Evolutionary conservation across 2,888 invertebrate species (phyloP).

Genomic region (Teinopalpus imperialis): DNA sequence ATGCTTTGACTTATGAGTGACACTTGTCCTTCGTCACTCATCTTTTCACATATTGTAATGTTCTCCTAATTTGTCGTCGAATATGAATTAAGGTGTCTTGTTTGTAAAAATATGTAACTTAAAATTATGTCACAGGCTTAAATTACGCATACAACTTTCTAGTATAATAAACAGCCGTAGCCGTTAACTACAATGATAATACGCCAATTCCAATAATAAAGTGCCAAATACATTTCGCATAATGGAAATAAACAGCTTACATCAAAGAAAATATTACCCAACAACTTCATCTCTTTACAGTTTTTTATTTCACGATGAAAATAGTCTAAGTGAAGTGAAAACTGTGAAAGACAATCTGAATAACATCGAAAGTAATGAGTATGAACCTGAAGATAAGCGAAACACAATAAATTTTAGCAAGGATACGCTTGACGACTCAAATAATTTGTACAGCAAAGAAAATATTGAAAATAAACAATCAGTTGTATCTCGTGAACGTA

Average conservation of each 20-base stretch:
- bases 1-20: too few relatives aligned
- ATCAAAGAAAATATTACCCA: background rate
- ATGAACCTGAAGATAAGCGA: background rate
- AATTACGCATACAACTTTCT: too few relatives aligned
- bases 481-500: background rate
- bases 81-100: too few relatives aligned
- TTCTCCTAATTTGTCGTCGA: too few relatives aligned
- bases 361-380: background rate
- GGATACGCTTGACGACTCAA: background rate
- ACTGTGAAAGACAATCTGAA: conserved; percentile 1
- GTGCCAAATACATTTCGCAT: background rate
- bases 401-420: background rate
- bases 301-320: conserved; percentile 2
- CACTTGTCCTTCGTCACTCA: too few relatives aligned
- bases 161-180: background rate
- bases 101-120: too few relatives aligned
- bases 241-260: conserved; percentile 6
- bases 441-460: background rate
- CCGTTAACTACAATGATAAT: conserved; percentile 4
- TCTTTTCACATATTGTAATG: too few relatives aligned
- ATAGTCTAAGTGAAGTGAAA: conserved; percentile 2
- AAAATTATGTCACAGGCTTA: too few relatives aligned
- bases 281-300: conserved; percentile 2
- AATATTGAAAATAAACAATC: background rate
- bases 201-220: background rate